These are phyloP conservation scores for Crotophaga sulcirostris DNA, from an alignment of 2,113 vertebrate genomes.

Conservation along the genomic window DNA sequence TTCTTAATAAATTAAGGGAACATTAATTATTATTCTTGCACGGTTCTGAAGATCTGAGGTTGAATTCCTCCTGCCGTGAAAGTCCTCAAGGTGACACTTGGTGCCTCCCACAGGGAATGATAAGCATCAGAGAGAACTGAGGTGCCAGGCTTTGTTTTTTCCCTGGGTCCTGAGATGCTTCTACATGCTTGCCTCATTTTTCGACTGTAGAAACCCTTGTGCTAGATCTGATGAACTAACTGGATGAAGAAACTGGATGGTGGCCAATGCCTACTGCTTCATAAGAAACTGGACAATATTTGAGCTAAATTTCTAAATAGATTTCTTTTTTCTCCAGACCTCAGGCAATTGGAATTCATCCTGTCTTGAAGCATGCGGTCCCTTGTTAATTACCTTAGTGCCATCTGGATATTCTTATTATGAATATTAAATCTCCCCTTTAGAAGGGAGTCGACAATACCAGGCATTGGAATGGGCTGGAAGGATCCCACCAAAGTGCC, in stretches of 20 bases:
- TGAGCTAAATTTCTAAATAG: background rate
- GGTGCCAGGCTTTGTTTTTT: background rate
- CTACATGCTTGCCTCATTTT: background rate
- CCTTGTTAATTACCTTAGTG: conserved; percentile 33
- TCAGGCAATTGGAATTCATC: conserved; percentile 1
- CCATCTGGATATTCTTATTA: conserved; percentile 30
- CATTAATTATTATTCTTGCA: background rate
- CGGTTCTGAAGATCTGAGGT: background rate
- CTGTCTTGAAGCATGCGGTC: background rate
- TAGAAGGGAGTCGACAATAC: background rate
- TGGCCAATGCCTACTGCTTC: background rate
- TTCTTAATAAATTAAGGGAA: background rate
- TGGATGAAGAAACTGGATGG: background rate
- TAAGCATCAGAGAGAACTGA: background rate
- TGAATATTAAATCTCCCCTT: background rate
- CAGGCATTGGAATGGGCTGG: background rate
- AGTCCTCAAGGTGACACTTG: background rate
- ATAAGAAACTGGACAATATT: background rate
- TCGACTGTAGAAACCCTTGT: background rate
- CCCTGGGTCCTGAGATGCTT: background rate
- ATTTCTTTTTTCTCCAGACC: conserved; percentile 1
- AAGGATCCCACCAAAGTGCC: background rate
- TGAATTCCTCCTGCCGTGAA: background rate
- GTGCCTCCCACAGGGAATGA: background rate
- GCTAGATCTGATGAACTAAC: background rate